A percentile compares a stretch with the other conserved stretches of the same genome.
Conservation (phyloP, 2,113 vertebrate genomes). For the Mellivora capensis region DNA sequence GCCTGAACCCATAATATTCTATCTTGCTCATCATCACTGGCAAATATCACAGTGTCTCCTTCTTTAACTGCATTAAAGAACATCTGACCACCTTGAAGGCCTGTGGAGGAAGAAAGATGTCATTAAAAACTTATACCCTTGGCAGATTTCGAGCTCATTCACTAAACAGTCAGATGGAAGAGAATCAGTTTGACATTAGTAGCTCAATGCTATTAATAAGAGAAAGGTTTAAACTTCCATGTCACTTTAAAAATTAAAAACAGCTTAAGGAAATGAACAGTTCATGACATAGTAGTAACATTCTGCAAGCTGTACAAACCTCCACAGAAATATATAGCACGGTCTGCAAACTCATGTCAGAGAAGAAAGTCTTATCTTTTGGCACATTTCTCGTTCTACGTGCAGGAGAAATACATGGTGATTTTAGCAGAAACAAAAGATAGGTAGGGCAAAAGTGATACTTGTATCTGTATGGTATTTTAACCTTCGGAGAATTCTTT, state of each 20-base stretch:
- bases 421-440: background rate
- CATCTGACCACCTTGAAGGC: constrained; percentile 91
- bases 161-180: background rate
- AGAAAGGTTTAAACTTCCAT: background rate
- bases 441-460: background rate
- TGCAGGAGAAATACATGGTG: background rate
- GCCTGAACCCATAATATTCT: constrained; percentile 96
- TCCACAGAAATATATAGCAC: background rate
- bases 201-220: background rate
- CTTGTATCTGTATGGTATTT: background rate
- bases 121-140: background rate
- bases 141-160: background rate
- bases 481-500: constrained; percentile 3
- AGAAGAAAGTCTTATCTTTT: background rate
- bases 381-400: background rate
- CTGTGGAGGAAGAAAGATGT: constrained; percentile 77
- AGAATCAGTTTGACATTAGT: background rate
- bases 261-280: background rate
- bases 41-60: constrained; percentile 94
- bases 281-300: background rate
- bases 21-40: constrained; percentile 95
- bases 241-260: background rate
- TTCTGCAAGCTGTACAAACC: background rate
- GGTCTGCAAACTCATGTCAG: background rate
- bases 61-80: constrained; percentile 98